Conservation (phyloP, 2,113 vertebrate species). For the Motacilla alba region DNA sequence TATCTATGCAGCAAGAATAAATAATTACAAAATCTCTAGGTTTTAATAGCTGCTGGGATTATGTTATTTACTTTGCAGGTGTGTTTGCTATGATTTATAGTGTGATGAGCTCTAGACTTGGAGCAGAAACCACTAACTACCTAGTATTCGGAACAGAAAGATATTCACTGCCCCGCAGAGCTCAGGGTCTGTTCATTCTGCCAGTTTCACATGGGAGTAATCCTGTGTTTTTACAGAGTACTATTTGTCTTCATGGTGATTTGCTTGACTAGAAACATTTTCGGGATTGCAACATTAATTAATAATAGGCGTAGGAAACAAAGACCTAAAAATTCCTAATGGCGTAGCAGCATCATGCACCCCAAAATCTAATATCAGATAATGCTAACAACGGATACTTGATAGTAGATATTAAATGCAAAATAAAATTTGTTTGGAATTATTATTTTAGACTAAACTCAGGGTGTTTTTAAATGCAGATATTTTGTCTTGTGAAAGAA, state of each 20-base stretch:
- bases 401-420: not conserved
- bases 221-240: not conserved
- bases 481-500: not conserved
- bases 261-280: not conserved
- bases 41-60: slow-evolving; percentile 31
- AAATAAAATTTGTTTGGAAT: not conserved
- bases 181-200: not conserved
- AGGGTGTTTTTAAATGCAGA: not conserved
- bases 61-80: slow-evolving; percentile 45
- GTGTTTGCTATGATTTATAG: slow-evolving; percentile 30
- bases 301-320: not conserved
- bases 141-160: not conserved
- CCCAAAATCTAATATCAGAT: not conserved
- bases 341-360: not conserved
- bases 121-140: not conserved
- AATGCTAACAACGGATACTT: not conserved
- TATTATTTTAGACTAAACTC: not conserved
- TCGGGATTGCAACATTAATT: not conserved
- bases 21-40: not conserved
- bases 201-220: not conserved
- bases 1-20: not conserved
- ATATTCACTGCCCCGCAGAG: not conserved
- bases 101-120: slow-evolving; percentile 23
- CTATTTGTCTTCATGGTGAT: not conserved
- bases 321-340: not conserved